These are phyloP conservation scores for Neomonachus schauinslandi DNA, from an alignment of 2,113 vertebrate genomes.

Conservation along the genomic window DNA sequence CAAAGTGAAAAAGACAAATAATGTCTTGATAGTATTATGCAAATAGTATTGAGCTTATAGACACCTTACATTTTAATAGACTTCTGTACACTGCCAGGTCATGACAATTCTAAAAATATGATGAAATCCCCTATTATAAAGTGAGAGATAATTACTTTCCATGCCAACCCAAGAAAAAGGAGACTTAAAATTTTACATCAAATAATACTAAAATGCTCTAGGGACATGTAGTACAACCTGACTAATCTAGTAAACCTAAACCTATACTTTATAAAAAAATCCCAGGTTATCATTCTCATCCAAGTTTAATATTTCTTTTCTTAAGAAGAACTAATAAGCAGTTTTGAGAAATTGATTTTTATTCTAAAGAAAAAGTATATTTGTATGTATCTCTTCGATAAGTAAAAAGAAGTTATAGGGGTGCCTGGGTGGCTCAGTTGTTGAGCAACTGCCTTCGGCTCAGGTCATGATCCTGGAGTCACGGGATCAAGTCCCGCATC, in stretches of 20 bases:
- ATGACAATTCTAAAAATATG: background rate
- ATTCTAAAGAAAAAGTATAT: background rate
- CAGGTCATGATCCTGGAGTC: too few relatives aligned
- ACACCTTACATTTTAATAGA: background rate
- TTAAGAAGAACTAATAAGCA: background rate
- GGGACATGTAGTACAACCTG: background rate
- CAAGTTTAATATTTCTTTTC: background rate
- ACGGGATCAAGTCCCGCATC: too few relatives aligned
- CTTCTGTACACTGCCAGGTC: background rate
- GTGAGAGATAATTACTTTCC: background rate
- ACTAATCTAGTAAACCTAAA: background rate
- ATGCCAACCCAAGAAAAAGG: background rate
- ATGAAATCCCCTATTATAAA: background rate
- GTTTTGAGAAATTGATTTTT: background rate
- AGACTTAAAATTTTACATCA: constrained; percentile 1
- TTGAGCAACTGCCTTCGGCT: too few relatives aligned
- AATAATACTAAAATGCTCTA: background rate
- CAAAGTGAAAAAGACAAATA: background rate
- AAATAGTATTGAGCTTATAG: background rate
- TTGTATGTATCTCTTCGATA: background rate
- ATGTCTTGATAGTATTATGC: background rate
- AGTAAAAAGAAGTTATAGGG: background rate
- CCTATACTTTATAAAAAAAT: background rate
- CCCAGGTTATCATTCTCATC: background rate
- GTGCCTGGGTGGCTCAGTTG: too few relatives aligned